Evolutionary conservation across 1,140 invertebrate genomes (phyloP).

Genomic region (Diorhabda elongata): DNA sequence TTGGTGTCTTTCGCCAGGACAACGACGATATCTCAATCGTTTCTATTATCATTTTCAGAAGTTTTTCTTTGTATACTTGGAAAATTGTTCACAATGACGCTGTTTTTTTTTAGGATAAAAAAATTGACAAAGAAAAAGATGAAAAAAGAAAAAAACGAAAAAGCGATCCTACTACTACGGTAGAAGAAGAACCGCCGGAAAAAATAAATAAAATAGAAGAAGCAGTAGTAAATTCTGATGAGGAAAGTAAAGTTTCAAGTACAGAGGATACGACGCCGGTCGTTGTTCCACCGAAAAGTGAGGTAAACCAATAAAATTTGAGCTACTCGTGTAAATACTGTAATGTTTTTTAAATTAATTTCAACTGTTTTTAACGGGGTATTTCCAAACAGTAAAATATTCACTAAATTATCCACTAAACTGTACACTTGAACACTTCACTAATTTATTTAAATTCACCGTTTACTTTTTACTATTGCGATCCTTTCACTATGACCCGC

Average conservation of each 20-base stretch:
- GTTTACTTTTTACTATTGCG: too few species aligned
- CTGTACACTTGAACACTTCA: too few species aligned
- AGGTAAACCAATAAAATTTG: background rate
- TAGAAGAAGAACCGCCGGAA: slow-evolving; percentile 18
- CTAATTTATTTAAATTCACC: too few species aligned
- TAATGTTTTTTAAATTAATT: too few species aligned
- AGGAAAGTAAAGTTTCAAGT: slow-evolving; percentile 31
- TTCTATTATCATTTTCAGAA: too few species aligned
- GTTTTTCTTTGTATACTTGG: background rate
- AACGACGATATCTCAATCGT: background rate
- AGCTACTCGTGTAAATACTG: too few species aligned
- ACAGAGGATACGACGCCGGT: slow-evolving; percentile 21
- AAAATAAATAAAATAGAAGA: slow-evolving; percentile 23
- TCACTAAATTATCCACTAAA: too few species aligned
- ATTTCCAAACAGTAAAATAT: too few species aligned
- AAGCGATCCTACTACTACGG: slow-evolving; percentile 19
- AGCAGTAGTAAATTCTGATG: slow-evolving; percentile 27
- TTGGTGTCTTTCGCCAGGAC: too few species aligned
- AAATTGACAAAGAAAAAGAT: slow-evolving; percentile 49
- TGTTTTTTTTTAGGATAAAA: slow-evolving; percentile 49
- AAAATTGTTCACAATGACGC: background rate
- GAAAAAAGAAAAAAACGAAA: slow-evolving; percentile 46
- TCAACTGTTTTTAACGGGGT: too few species aligned
- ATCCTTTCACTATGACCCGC: too few species aligned
- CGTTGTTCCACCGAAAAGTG: slow-evolving; percentile 6